Evolutionary conservation across 2,888 invertebrate genomes (phyloP), one percentile per base, ranked within the genome.

Genomic region (Sinohyriopsis cumingii): DNA sequence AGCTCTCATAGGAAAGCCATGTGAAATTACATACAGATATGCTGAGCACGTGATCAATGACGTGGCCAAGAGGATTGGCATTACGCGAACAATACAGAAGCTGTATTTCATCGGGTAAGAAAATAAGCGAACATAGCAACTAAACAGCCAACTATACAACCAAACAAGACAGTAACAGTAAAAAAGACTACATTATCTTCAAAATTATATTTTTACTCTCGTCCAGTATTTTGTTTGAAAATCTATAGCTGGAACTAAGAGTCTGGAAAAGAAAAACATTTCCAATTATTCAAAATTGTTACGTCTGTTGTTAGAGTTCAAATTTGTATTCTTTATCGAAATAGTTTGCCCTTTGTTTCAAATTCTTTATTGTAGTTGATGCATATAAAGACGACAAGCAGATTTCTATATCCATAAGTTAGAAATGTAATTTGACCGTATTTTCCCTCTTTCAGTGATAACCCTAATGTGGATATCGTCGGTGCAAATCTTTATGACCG

Each of bases 41-140:
- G 89, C 90, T 18, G 90, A 89, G 71, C 89, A 89, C 74, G 83
- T 84, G 53, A 81, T 90, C 28, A 73, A 81, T 63, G 83, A 82
- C 63, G 81, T 87, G n/a, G 88, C 88, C 19, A 82, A 81, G 64
- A 81, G 80, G 59, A 82, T 89, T 70, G 89, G 89, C 9, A 82
- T 85, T 62, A 79, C 71, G 22, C 82, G 80, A 67, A 87, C 88
- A 64, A 83, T 89, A 59, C 84, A 85, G 64, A 85, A 84, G 61
- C 84, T 90, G 24, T 90, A 89, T 77, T 86, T 90, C 65, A 82
- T 90, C 68, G 90, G 90, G 90, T 90, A 80, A 81, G 87, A 76
- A 59, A 59, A 57, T 3, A 22, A 25, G n/a, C 4, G 22, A 18
- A 53, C 3, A 66, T 20, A 28, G 6, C 33, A 20, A 64, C 3